Percentiles rank a stretch among this genome's conserved stretches.
Evolutionary conservation across 2,888 invertebrate genomes (phyloP).

Genomic region (Conops quadrifasciatus): DNA sequence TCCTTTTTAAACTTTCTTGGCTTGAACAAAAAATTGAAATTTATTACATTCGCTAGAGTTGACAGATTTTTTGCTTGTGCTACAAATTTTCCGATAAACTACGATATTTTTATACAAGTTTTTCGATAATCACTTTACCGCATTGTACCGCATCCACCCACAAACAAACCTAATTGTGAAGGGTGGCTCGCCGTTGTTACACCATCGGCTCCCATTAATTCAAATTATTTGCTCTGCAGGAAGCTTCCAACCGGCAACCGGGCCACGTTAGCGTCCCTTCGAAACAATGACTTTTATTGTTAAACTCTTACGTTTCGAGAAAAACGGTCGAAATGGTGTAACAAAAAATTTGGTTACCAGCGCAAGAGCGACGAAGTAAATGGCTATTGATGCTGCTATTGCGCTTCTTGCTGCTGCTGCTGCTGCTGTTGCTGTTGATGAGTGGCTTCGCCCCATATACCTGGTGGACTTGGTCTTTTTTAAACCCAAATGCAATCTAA

Average conservation of each 20-base stretch:
- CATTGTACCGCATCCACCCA: not conserved
- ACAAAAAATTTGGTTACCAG: not conserved
- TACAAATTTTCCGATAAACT: constrained; percentile 18
- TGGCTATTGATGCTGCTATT: too few species aligned
- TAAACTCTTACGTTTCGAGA: not conserved
- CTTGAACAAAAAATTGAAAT: constrained; percentile 5
- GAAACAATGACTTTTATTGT: not conserved
- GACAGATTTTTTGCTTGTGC: not conserved
- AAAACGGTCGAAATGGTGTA: not conserved
- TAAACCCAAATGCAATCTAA: not conserved
- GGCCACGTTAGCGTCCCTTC: constrained; percentile 17
- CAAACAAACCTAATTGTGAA: constrained; percentile 15
- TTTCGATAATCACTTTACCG: not conserved
- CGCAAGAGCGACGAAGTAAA: not conserved
- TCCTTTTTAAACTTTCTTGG: not conserved
- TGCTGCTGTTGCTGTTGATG: too few species aligned
- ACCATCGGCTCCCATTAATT: constrained; percentile 29
- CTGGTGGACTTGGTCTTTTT: too few species aligned
- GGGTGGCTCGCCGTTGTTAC: not conserved
- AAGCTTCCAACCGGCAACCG: not conserved
- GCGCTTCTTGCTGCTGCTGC: too few species aligned
- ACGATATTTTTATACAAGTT: constrained; percentile 6
- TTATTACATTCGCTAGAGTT: constrained; percentile 2
- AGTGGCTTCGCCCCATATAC: too few species aligned
- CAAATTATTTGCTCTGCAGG: constrained; percentile 17